Conservation (phyloP, 2,113 vertebrate genomes). For the Apodemus sylvaticus region DNA sequence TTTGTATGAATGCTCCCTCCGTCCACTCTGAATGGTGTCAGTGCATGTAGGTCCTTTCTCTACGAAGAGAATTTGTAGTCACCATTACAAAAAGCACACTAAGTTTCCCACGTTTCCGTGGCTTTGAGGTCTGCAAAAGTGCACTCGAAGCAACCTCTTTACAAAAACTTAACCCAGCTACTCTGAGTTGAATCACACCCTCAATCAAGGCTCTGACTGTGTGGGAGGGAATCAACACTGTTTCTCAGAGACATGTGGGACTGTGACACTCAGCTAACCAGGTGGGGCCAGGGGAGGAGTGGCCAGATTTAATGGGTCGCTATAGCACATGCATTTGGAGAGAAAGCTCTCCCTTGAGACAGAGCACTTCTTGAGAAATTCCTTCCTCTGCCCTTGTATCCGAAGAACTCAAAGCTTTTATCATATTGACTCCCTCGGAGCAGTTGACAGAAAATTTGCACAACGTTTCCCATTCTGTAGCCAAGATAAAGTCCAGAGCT, state of each 20-base stretch:
- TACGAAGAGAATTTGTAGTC: constrained; percentile 46
- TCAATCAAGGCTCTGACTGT: constrained; percentile 19
- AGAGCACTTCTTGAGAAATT: background rate
- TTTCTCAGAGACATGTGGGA: constrained; percentile 1
- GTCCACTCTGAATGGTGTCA: background rate
- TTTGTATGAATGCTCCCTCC: background rate
- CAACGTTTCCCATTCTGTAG: background rate
- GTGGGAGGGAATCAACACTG: background rate
- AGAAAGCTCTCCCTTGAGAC: background rate
- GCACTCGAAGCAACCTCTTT: constrained; percentile 70
- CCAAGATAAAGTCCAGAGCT: background rate
- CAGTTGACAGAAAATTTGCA: background rate
- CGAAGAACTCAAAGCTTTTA: constrained; percentile 1
- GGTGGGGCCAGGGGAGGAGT: background rate
- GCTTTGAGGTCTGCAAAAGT: constrained; percentile 76
- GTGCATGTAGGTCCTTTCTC: background rate
- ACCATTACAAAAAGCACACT: constrained; percentile 49
- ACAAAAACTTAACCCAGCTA: constrained; percentile 68
- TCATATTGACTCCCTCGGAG: background rate
- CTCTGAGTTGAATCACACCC: constrained; percentile 54
- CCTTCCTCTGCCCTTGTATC: background rate
- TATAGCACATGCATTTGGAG: background rate
- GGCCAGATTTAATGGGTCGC: background rate
- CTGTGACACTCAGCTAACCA: background rate
- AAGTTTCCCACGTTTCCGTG: constrained; percentile 43